Conservation (phyloP, 2,797 vertebrate species). For the Mus spretus region DNA sequence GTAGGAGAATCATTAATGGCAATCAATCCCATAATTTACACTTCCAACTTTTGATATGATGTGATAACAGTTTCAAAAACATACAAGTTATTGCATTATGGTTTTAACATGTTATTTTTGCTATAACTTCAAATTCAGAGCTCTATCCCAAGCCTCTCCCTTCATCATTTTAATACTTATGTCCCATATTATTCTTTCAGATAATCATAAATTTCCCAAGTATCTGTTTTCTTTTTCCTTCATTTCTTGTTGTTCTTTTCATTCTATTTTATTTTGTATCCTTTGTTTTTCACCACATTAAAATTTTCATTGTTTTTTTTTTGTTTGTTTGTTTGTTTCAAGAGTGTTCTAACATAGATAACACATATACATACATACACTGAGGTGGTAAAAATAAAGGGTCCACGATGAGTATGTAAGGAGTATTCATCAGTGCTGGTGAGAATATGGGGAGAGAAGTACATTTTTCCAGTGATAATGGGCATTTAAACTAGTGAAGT, state of each 20-base stretch:
- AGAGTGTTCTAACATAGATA: no score
- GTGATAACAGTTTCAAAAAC: conserved; percentile 68
- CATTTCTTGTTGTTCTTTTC: not conserved
- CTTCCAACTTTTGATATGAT: conserved; percentile 71
- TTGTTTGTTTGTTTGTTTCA: not conserved
- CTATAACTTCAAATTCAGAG: conserved; percentile 17
- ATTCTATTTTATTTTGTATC: not conserved
- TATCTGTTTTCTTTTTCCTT: not conserved
- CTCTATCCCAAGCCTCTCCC: not conserved
- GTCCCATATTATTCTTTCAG: not conserved
- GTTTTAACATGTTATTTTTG: conserved; percentile 36
- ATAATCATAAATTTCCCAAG: not conserved
- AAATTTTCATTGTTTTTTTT: not conserved
- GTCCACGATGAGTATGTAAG: no score
- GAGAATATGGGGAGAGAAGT: not conserved
- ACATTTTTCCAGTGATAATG: not conserved
- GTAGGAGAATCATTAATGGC: conserved; percentile 66
- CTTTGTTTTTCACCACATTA: not conserved
- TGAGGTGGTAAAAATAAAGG: not conserved
- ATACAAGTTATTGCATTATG: conserved; percentile 52
- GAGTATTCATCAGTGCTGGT: not conserved
- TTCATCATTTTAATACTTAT: conserved; percentile 26
- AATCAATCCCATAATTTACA: conserved; percentile 72
- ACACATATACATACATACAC: not conserved
- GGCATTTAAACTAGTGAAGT: not conserved